These are phyloP conservation scores for Pararge aegeria DNA, from an alignment of 1,140 invertebrate species.

Conservation along the genomic window DNA sequence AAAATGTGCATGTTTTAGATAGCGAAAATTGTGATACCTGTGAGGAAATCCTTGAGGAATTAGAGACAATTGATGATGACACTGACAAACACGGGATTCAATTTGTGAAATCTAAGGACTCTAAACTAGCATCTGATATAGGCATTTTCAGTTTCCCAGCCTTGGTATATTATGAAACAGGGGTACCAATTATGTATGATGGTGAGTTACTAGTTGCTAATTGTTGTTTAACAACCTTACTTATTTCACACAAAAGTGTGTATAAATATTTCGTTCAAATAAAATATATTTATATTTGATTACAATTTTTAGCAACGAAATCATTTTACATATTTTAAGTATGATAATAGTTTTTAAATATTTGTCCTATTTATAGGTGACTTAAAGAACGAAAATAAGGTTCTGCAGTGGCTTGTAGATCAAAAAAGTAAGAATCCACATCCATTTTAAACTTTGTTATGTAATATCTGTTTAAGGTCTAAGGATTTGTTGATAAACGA, in stretches of 20 bases:
- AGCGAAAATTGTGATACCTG: slow-evolving; percentile 92
- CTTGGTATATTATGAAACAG: slow-evolving; percentile 95
- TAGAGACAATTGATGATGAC: slow-evolving; percentile 97
- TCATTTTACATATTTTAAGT: not conserved
- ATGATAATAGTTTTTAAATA: slow-evolving; percentile 1
- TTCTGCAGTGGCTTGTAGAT: slow-evolving; percentile 96
- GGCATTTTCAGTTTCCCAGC: slow-evolving; percentile 95
- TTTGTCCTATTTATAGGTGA: slow-evolving; percentile 88
- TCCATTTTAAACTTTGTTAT: slow-evolving; percentile 70
- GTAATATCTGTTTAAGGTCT: slow-evolving; percentile 51
- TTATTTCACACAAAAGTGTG: too few species aligned
- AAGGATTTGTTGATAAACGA: slow-evolving; percentile 46
- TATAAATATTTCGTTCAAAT: too few species aligned
- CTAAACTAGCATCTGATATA: slow-evolving; percentile 92
- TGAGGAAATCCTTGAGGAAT: slow-evolving; percentile 90
- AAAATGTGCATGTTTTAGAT: too few species aligned
- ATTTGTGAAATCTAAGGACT: slow-evolving; percentile 96
- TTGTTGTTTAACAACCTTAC: not conserved
- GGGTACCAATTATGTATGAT: slow-evolving; percentile 96
- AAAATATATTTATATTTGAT: not conserved
- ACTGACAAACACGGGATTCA: slow-evolving; percentile 95
- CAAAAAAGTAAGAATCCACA: slow-evolving; percentile 93
- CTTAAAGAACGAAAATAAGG: slow-evolving; percentile 96
- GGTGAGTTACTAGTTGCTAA: slow-evolving; percentile 82
- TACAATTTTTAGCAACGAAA: not conserved